Evolutionary conservation across 2,888 invertebrate species (phyloP), one percentile per base, ranked within the genome.

Genomic region (Eupsilia transversa): DNA sequence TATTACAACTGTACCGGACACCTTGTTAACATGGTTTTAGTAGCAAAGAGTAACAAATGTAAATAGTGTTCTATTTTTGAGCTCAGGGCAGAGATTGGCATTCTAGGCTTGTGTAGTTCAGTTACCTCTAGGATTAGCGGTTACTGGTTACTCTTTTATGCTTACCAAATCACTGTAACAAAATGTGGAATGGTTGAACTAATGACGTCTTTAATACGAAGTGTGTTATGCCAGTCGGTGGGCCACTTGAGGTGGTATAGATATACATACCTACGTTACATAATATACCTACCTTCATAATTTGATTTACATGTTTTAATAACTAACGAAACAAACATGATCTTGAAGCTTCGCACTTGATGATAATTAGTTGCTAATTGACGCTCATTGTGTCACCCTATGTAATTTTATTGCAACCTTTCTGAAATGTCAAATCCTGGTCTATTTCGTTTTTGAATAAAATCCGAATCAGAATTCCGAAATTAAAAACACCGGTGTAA

Each of bases 401-500:
- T 38, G n/a, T 27, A n/a, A n/a, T n/a, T n/a, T 2, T 12, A 17
- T 1, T 20, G 5, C 17, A 27, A 38, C 1, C 23, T 30, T n/a
- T 7, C 20, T 56, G 12, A 30, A 52, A 77, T 68, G 14, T 20
- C 6, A 79, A 43, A 35, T 49, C 41, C 14, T 23, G 35, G 23
- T 63, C 12, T 57, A 33, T 75, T 57, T 57, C n/a, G 49, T 41
- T 60, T 63, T 52, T 43, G 10, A 35, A 49, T 33, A 38, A 43
- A 75, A 63, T 67, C n/a, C 30, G 27, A 52, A 61, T 49, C 49
- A 61, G 17, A 52, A 30, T 57, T 65, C 23, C 12, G 35, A 63
- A 60, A 57, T 67, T 46, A 74, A 71, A 74, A 71, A 41, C 49
- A 71, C 54, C n/a, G 49, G 52, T 66, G 61, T 66, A 43, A 56